Evolutionary conservation across 2,888 invertebrate species (phyloP), one percentile per base, ranked within the genome.

Genomic region (Lamellibrachia satsuma): DNA sequence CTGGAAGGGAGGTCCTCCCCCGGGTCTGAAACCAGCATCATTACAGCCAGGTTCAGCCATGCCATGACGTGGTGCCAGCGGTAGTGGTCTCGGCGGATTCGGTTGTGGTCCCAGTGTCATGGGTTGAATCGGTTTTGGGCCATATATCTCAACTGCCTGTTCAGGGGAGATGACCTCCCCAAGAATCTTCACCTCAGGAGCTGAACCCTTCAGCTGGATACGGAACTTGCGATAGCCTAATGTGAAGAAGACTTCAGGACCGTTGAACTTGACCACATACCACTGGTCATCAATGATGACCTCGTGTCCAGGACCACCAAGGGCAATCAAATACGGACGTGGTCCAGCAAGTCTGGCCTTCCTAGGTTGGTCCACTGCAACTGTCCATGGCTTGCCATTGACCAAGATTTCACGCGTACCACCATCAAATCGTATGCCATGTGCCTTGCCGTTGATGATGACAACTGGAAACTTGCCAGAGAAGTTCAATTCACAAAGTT

Each of bases 401-500:
- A 99, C 98, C 95, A 98, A 98, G 75, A 99, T 97, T 95, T 99
- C 99, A 92, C 99, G 97, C 0, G 99, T 98, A 0, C 99, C 99
- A 15, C 98, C 98, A 27, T 99, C 99, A 94, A 99, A 98, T 94
- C 98, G 97, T 90, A 99, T 98, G 93, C 98, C 97, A 94, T 97
- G 96, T 90, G 95, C 94, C 92, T 95, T 95, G 92, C 96, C 96
- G 92, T 97, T 96, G 91, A 97, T 96, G n/a, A 95, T 94, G 51
- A 96, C 95, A 93, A 95, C 95, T n/a, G 96, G 96, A 91, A 95
- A 95, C 90, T 94, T 94, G 52, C 94, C 94, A 90, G 95, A 95
- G 15, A 96, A 94, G 93, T 95, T 95, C 52, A 96, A 94, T 92
- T 96, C 95, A 94, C 96, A 96, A 11, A 94, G 93, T 92, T 95